These are phyloP conservation scores for Leptarthrus brevirostris DNA, from an alignment of 2,888 invertebrate genomes.

Conservation along the genomic window DNA sequence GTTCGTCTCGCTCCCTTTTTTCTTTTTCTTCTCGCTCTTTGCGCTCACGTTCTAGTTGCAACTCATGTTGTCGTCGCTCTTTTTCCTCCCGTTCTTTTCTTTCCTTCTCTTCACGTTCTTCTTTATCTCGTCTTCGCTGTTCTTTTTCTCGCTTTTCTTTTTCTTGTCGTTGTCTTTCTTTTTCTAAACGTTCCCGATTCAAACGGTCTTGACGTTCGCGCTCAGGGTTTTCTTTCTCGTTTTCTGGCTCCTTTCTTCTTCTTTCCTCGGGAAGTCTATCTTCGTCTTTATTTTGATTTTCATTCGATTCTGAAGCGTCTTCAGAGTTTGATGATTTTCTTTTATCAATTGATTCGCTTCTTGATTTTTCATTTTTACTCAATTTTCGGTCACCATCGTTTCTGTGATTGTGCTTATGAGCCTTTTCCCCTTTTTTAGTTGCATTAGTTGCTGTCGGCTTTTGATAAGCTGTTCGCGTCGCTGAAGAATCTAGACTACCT, in stretches of 20 bases:
- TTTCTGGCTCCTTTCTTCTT: conserved; percentile 63
- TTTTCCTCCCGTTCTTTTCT: conserved; percentile 59
- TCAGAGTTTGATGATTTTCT: conserved; percentile 50
- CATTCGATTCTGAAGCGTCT: conserved; percentile 50
- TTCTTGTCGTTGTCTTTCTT: conserved; percentile 55
- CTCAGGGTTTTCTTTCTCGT: conserved; percentile 57
- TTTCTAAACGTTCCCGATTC: conserved; percentile 58
- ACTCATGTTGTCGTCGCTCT: conserved; percentile 56
- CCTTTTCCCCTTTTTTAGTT: conserved; percentile 59
- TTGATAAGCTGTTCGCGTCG: conserved; percentile 52
- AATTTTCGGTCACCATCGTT: conserved; percentile 60
- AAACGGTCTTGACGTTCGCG: conserved; percentile 59
- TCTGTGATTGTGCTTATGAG: conserved; percentile 63
- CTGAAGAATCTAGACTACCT: conserved; percentile 52
- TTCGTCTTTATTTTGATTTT: conserved; percentile 57
- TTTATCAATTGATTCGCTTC: conserved; percentile 54
- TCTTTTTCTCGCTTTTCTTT: conserved; percentile 57
- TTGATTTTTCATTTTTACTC: conserved; percentile 55
- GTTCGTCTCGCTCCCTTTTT: conserved; percentile 61
- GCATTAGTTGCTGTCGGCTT: conserved; percentile 55
- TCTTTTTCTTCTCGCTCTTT: conserved; percentile 54
- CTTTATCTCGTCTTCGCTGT: conserved; percentile 59
- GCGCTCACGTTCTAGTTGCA: conserved; percentile 59
- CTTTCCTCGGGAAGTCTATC: conserved; percentile 60
- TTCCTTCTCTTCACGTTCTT: conserved; percentile 61